Evolutionary conservation across 2,797 vertebrate species (phyloP), one percentile per base, ranked within the genome.

Genomic region (Naso thynnoides): DNA sequence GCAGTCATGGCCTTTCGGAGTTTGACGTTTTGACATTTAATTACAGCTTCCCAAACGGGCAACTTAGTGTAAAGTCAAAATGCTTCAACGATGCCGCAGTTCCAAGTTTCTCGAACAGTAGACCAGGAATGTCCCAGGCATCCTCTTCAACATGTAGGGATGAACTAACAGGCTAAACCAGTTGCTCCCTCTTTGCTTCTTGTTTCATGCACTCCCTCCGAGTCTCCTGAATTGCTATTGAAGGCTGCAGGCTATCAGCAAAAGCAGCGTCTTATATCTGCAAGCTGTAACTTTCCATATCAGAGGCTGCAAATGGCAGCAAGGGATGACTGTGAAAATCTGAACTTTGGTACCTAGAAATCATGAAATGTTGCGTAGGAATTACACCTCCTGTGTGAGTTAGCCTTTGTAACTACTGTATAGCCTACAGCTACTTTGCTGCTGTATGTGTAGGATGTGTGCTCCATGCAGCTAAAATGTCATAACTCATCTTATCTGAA

Each of bases 11-110:
- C 75, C 77, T 78, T 83, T 85, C 53, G 24, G 27, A 62, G 14
- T 70, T 62, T 80, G 59, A 72, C 33, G 63, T 69, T 67, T 68
- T 81, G 79, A 82, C 81, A 82, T 82, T 84, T 82, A 77, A 82
- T 78, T 82, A 78, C 38, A 69, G 42, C 68, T 71, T 72, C 63
- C 72, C 72, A 75, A 52, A 48, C 33, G 74, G 73, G 73, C 74
- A 73, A 45, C 42, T 61, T 61, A 49, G 50, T 52, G 52, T 63
- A 53, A 71, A 68, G 73, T 76, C 19, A 79, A 64, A 76, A 68
- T 44, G 38, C 38, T 60, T 24, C 5, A 74, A 58, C 39, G 21
- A 41, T 36, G 60, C 21, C 24, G 48, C 39, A 61, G 26, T 52
- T 68, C 31, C n/a, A 63, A 45, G 21, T 62, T 58, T 47, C 45